These are phyloP conservation scores for Hafferia zeledoni DNA, from an alignment of 2,797 vertebrate species.

Conservation along the genomic window DNA sequence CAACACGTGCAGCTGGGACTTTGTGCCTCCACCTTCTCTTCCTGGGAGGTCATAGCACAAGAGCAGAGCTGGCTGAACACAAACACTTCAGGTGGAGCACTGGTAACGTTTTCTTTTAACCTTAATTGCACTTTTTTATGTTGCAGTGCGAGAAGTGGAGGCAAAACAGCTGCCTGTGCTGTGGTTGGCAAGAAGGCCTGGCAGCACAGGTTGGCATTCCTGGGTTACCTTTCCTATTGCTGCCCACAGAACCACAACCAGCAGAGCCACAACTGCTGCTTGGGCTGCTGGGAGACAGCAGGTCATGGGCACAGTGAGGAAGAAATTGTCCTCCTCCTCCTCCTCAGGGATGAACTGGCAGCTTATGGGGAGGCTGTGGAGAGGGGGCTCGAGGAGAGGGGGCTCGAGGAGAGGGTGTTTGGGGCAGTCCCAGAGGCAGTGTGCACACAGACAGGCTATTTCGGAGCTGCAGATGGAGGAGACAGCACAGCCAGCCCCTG, in stretches of 20 bases:
- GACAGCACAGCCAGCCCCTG: neutral
- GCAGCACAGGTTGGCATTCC: neutral
- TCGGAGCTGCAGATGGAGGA: neutral
- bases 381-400: neutral
- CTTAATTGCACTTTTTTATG: neutral
- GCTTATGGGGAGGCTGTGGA: neutral
- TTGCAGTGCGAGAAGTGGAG: neutral
- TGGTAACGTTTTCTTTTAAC: neutral
- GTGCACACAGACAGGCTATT: neutral
- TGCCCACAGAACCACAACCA: neutral
- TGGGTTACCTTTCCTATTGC: neutral
- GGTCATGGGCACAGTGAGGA: neutral
- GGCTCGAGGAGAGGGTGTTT: neutral
- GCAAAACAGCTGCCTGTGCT: neutral
- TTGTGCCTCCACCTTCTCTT: neutral
- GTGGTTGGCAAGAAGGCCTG: neutral
- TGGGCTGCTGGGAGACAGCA: neutral
- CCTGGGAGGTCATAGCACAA: neutral
- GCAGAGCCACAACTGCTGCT: neutral
- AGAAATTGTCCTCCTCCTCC: neutral
- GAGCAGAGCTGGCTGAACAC: neutral
- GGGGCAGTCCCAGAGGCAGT: neutral
- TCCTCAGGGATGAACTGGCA: neutral
- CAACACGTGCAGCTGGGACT: neutral
- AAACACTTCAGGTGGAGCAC: neutral